Conservation (phyloP, 2,797 vertebrate genomes). For the Thamnophis elegans region DNA sequence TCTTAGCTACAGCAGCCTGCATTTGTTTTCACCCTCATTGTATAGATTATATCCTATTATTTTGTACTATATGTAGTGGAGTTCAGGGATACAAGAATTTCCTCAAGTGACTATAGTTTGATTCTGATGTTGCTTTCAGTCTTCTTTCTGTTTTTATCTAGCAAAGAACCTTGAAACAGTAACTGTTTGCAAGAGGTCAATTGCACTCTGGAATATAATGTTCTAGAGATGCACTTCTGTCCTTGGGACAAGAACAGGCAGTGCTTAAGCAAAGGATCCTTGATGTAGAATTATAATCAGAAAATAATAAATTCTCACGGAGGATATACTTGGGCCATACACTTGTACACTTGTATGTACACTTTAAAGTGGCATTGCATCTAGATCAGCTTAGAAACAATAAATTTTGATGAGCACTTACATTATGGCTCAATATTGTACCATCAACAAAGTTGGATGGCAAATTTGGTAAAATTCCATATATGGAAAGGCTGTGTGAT, state of each 20-base stretch:
- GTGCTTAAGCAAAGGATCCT: neutral
- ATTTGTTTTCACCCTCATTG: neutral
- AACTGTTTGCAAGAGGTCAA: neutral
- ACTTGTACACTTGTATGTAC: neutral
- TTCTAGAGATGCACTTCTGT: neutral
- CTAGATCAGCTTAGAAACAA: neutral
- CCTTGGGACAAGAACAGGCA: neutral
- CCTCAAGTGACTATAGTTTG: neutral
- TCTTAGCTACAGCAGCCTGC: neutral
- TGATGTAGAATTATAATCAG: neutral
- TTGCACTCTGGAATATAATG: neutral
- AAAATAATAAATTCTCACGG: neutral
- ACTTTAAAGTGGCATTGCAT: neutral
- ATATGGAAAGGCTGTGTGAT: neutral
- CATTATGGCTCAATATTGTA: neutral
- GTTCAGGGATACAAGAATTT: neutral
- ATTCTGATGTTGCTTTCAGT: neutral
- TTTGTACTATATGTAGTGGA: neutral
- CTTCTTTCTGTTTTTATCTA: neutral
- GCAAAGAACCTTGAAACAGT: neutral
- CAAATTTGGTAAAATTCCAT: neutral
- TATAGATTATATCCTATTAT: neutral
- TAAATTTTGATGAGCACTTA: neutral
- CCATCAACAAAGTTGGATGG: neutral
- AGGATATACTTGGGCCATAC: neutral